Conservation (phyloP, 1,140 invertebrate species). For the Drosophila bocqueti region DNA sequence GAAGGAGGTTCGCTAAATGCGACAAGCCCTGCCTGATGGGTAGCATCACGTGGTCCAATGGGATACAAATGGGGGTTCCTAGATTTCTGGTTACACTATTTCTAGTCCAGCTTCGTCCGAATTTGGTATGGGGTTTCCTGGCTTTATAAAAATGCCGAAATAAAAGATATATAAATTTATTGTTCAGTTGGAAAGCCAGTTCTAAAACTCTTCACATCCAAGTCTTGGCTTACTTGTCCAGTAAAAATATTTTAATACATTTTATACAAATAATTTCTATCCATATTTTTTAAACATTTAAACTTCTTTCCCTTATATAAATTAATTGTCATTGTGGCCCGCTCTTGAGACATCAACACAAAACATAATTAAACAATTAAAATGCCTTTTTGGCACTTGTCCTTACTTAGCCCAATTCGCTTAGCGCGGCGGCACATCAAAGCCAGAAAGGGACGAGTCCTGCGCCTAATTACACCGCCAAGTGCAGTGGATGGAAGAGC, state of each 20-base stretch:
- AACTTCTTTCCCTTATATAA: background rate
- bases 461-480: slow-evolving; percentile 53
- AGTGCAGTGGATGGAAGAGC: slow-evolving; percentile 39
- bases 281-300: background rate
- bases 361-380: slow-evolving; percentile 63
- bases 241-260: background rate
- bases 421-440: slow-evolving; percentile 39
- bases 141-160: background rate
- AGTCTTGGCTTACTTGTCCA: background rate
- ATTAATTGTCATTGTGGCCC: background rate
- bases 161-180: background rate
- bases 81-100: background rate
- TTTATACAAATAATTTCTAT: background rate
- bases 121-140: background rate
- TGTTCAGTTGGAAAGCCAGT: too few relatives aligned
- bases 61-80: background rate
- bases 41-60: background rate
- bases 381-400: slow-evolving; percentile 40
- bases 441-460: slow-evolving; percentile 16
- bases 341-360: slow-evolving; percentile 26
- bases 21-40: background rate
- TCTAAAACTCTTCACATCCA: background rate
- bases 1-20: background rate
- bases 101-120: background rate
- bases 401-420: slow-evolving; percentile 48